Evolutionary conservation across 1,140 invertebrate genomes (phyloP).

Genomic region (Neelides sp.): DNA sequence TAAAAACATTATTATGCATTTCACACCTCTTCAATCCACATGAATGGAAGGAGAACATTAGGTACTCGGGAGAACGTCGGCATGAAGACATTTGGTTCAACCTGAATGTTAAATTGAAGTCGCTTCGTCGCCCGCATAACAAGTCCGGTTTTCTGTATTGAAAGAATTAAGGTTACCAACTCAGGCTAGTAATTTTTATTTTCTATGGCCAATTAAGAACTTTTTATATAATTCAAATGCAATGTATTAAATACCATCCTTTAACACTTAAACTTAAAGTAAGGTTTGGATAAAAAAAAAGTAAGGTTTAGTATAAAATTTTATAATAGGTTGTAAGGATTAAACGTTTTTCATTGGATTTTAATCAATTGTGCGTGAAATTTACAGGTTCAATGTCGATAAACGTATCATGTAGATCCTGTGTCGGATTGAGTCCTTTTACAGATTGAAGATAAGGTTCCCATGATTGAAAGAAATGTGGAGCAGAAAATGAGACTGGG

Average conservation of each 20-base stretch:
- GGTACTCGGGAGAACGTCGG: slow-evolving; percentile 23
- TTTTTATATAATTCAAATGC: too few species aligned
- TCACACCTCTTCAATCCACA: slow-evolving; percentile 32
- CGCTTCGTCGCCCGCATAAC: slow-evolving; percentile 32
- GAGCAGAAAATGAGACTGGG: slow-evolving; percentile 72
- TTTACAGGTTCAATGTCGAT: slow-evolving; percentile 57
- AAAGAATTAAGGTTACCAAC: not conserved
- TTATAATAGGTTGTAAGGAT: too few species aligned
- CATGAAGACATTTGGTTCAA: slow-evolving; percentile 26
- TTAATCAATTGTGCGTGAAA: slow-evolving; percentile 8
- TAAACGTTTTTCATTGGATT: too few species aligned
- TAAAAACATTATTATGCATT: slow-evolving; percentile 11
- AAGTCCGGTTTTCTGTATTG: slow-evolving; percentile 32
- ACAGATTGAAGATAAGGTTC: slow-evolving; percentile 50
- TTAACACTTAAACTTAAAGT: too few species aligned
- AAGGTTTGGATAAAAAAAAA: too few species aligned
- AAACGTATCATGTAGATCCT: slow-evolving; percentile 53
- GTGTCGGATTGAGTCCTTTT: slow-evolving; percentile 53
- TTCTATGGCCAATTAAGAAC: too few species aligned
- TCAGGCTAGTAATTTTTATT: not conserved
- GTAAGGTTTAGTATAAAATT: too few species aligned
- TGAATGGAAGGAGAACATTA: slow-evolving; percentile 22
- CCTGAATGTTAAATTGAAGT: slow-evolving; percentile 34
- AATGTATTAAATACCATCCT: too few species aligned
- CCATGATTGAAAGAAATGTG: slow-evolving; percentile 69